phyloP scores from a whole-genome alignment of 1,140 invertebrate species.

The Drosophila oshimai region DNA sequence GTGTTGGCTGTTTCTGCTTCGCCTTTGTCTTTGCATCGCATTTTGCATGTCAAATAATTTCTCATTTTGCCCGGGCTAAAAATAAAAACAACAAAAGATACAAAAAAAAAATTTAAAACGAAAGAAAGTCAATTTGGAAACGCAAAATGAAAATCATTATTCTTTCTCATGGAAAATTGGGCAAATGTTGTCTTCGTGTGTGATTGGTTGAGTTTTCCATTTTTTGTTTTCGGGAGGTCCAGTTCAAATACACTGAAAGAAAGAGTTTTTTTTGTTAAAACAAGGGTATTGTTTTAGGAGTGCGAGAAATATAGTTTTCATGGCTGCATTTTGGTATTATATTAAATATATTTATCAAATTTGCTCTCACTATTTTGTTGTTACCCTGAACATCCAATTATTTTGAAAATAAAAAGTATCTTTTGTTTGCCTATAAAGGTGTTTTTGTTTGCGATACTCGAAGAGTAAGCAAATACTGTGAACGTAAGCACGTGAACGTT shows the following conservation, averaged over 20 bases:
- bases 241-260: neutral
- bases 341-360: too few species aligned
- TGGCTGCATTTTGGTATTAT: too few species aligned
- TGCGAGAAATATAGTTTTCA: too few species aligned
- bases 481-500: too few species aligned
- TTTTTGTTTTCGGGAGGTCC: neutral
- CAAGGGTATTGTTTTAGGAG: too few species aligned
- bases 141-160: slow-evolving; percentile 37
- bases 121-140: slow-evolving; percentile 37
- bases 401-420: too few species aligned
- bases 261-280: too few species aligned
- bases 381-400: too few species aligned
- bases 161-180: slow-evolving; percentile 57
- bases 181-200: slow-evolving; percentile 23
- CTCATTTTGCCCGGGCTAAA: slow-evolving; percentile 58
- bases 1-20: slow-evolving; percentile 23
- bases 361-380: too few species aligned
- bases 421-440: too few species aligned
- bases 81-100: slow-evolving; percentile 24
- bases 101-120: slow-evolving; percentile 17
- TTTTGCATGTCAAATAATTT: slow-evolving; percentile 62
- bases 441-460: too few species aligned
- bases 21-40: slow-evolving; percentile 48
- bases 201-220: neutral
- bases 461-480: too few species aligned